A percentile compares a stretch with the other conserved stretches of the same genome.
Conservation (phyloP, 2,888 invertebrate genomes). For the Muschampia plurimacula region DNA sequence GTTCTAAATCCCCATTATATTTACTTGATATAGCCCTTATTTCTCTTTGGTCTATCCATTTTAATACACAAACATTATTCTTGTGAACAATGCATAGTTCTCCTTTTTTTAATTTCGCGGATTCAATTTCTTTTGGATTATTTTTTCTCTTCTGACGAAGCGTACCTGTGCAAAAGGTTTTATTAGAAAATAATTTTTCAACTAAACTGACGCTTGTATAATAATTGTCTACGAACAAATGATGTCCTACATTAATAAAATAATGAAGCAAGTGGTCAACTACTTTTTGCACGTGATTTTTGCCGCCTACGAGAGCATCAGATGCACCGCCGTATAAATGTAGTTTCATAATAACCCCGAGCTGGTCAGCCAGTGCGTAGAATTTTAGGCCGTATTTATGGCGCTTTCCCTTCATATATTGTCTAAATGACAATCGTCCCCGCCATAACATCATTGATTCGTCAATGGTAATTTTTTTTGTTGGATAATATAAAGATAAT, state of each 20-base stretch:
- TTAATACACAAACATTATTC: slow-evolving; percentile 41
- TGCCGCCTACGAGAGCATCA: slow-evolving; percentile 44
- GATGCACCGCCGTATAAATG: slow-evolving; percentile 44
- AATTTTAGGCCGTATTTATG: slow-evolving; percentile 46
- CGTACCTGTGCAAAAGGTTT: slow-evolving; percentile 46
- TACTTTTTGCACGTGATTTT: slow-evolving; percentile 46
- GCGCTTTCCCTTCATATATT: slow-evolving; percentile 44
- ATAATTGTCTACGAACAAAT: slow-evolving; percentile 44
- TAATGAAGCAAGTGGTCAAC: slow-evolving; percentile 38
- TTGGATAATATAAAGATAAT: slow-evolving; percentile 38
- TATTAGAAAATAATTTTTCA: slow-evolving; percentile 42
- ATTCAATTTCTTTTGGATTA: slow-evolving; percentile 39
- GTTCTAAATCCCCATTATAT: slow-evolving; percentile 45
- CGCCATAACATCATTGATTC: slow-evolving; percentile 46
- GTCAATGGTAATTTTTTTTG: slow-evolving; percentile 38
- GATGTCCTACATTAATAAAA: slow-evolving; percentile 44
- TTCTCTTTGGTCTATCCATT: slow-evolving; percentile 49
- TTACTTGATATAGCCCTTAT: slow-evolving; percentile 47
- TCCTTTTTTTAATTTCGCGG: slow-evolving; percentile 40
- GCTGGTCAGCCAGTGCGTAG: slow-evolving; percentile 44
- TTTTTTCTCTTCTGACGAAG: slow-evolving; percentile 42
- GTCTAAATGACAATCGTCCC: slow-evolving; percentile 43
- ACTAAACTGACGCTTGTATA: slow-evolving; percentile 38
- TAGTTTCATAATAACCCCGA: slow-evolving; percentile 44
- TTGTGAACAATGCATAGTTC: slow-evolving; percentile 41